Base-by-base conservation (phyloP, 2,888 invertebrate species). In the Neocrepidodera transversa region DNA sequence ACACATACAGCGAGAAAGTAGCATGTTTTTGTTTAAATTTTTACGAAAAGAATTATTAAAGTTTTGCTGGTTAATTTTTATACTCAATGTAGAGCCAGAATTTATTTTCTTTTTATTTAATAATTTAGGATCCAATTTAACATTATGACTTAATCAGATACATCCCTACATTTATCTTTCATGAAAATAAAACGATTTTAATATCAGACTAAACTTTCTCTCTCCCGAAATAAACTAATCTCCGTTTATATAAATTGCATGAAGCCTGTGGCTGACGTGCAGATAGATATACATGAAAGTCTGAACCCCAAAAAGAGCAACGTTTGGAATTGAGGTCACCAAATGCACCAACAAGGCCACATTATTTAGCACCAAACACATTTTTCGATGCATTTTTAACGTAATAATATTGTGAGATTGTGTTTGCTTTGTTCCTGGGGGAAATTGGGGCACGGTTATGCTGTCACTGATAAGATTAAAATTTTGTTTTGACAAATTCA, bases 291-390 rank as follows among this genome's bases (percentile, higher is more conserved):
- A 36, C 23, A 13, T n/a, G 32, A 51, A 23, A 17, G 26, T 52
- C 52, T 52, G 52, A 60, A 60, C 59, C 59, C 67, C 69, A 66
- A 76, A 77, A 77, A 77, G 76, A 76, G 78, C 77, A 78, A 77
- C 70, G 78, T 67, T 76, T 76, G 68, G 76, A 78, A 79, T 74
- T 78, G 78, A 75, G 79, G 79, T 78, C 79, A 76, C 76, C 73
- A 76, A 77, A 75, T 77, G 74, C 76, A 74, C 72, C 78, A 78
- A 78, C 78, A 78, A 78, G 78, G 78, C 74, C 75, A 74, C 68
- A 73, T 73, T 70, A 71, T 77, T 77, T 76, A 72, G 72, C 69
- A 64, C 58, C 57, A 54, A 57, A 56, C 49, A 61, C 50, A 60
- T 60, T 57, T 54, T 60, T 52, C 62, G 54, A 62, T 62, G 57